Base-by-base conservation (phyloP, 2,797 vertebrate genomes). In the Melopsittacus undulatus region DNA sequence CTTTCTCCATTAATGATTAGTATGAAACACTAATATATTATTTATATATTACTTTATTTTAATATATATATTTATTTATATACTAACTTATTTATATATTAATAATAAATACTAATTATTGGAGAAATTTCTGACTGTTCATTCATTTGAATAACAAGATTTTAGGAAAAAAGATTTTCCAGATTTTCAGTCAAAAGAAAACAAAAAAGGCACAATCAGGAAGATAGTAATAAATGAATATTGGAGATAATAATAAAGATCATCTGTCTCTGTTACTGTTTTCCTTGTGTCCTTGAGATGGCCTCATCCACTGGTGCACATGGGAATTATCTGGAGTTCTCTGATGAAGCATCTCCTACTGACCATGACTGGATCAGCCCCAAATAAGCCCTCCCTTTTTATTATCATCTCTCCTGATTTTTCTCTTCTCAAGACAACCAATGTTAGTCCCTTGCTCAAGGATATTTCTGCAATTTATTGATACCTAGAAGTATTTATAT, bases 261-360 rank as follows among this genome's bases (percentile, higher is more conserved):
- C 14, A 9, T 43, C 45, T 49, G 26, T 27, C n/a, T 67, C 36
- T n/a, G 5, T 29, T 62, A 66, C 46, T 66, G 12, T 23, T 81
- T 61, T 62, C 42, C 18, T 8, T 4, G 27, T 32, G 56, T 27
- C 54, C 42, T 8, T 67, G 72, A 46, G 19, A 11, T 1, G 7
- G 20, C 8, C 38, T 17, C 34, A 19, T n/a, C 32, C 36, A 23
- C 77, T 36, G 30, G 4, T 19, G 14, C 29, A 1, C 0, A 0
- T 1, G 2, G 66, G 38, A 42, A 36, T 62, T 29, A 46, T 4
- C 61, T 24, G 14, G 22, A 13, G 13, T 48, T 64, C 83, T 59
- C 56, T 9, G 49, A 32, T 27, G 49, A 48, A 79, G 34, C 26
- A 13, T 38, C 40, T 87, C 56, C 67, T 68, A 12, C 73, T 22